These are phyloP conservation scores for Leptinotarsa undecemlineata DNA, from an alignment of 1,140 invertebrate species.

Conservation along the genomic window DNA sequence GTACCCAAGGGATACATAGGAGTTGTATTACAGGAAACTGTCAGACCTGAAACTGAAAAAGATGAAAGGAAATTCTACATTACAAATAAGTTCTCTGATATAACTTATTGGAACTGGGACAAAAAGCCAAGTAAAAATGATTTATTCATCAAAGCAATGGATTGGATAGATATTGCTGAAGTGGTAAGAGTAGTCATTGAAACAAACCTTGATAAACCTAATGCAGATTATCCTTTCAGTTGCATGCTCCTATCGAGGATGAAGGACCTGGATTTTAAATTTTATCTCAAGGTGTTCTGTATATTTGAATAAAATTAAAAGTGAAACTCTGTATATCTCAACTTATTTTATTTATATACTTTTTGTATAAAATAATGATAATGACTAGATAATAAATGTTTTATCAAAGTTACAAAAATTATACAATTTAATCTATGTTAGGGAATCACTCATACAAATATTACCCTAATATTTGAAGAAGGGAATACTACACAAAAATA, in stretches of 20 bases:
- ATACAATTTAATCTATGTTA: neutral
- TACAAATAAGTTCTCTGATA: conserved; percentile 64
- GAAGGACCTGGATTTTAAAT: too few species aligned
- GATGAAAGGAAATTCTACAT: conserved; percentile 66
- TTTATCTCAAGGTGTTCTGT: too few species aligned
- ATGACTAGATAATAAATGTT: conserved; percentile 11
- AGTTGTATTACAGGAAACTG: conserved; percentile 67
- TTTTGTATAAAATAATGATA: conserved; percentile 8
- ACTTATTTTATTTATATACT: neutral
- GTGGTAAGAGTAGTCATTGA: conserved; percentile 60
- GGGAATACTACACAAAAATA: too few species aligned
- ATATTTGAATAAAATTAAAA: too few species aligned
- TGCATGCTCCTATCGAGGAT: too few species aligned
- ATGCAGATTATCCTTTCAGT: too few species aligned
- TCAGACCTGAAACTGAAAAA: conserved; percentile 63
- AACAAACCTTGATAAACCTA: too few species aligned
- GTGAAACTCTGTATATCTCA: neutral
- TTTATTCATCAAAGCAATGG: conserved; percentile 65
- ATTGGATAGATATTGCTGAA: conserved; percentile 79
- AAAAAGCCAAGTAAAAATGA: conserved; percentile 73
- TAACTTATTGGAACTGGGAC: conserved; percentile 82
- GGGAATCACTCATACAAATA: neutral
- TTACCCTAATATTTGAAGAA: neutral
- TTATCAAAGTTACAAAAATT: conserved; percentile 1
- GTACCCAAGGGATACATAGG: conserved; percentile 69